Evolutionary conservation across 2,797 vertebrate species (phyloP).

Genomic region (Muscicapa comitata): DNA sequence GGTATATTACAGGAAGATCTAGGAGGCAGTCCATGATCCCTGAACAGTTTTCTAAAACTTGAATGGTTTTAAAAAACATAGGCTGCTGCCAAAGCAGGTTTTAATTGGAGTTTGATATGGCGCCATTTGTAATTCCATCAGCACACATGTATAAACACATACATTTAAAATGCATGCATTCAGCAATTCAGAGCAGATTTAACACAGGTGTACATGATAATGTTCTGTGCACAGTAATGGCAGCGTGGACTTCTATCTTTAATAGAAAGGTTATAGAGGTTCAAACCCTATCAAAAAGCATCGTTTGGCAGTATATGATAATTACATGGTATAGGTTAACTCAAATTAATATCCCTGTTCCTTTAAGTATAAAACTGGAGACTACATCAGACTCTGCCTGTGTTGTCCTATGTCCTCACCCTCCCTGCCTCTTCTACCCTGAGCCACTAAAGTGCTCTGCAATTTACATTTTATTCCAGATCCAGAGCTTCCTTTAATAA

Average conservation of each 20-base stretch:
- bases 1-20: background rate
- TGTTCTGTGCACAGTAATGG: accelerated
- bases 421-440: background rate
- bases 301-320: background rate
- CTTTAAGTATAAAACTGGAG: background rate
- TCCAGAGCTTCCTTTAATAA: background rate
- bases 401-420: background rate
- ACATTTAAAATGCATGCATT: background rate
- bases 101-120: background rate
- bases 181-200: background rate
- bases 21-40: background rate
- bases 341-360: background rate
- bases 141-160: background rate
- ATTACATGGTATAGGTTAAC: background rate
- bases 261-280: background rate
- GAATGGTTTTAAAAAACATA: background rate
- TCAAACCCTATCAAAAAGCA: background rate
- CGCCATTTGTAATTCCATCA: background rate
- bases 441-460: background rate
- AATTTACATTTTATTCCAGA: background rate
- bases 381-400: background rate
- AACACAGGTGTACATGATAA: background rate
- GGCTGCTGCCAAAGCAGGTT: background rate
- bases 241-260: background rate
- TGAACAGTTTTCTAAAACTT: background rate